Conservation (phyloP, 1,140 invertebrate genomes). For the Dinoponera quadriceps region DNA sequence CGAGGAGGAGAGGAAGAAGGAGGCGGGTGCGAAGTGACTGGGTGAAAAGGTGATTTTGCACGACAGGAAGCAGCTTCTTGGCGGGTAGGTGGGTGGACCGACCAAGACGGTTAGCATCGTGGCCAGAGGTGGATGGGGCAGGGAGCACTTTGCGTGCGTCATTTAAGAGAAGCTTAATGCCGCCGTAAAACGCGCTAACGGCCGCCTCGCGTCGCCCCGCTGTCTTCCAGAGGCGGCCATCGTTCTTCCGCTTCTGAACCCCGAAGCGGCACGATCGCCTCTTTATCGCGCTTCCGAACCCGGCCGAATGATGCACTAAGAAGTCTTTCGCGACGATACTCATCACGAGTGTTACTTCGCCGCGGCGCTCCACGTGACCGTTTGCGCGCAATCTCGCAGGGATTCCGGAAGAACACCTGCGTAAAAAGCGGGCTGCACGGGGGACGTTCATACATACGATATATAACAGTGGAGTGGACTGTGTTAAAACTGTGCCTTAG, state of each 20-base stretch:
- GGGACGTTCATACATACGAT: too few species aligned
- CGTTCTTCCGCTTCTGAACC: constrained; percentile 48
- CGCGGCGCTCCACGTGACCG: not conserved
- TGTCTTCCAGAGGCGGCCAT: constrained; percentile 44
- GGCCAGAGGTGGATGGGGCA: constrained; percentile 37
- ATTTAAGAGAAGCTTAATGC: constrained; percentile 79
- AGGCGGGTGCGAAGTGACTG: constrained; percentile 43
- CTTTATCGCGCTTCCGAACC: constrained; percentile 36
- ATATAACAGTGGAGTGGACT: too few species aligned
- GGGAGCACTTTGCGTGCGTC: constrained; percentile 74
- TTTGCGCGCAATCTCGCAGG: not conserved
- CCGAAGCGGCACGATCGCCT: constrained; percentile 37
- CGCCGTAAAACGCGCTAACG: constrained; percentile 78
- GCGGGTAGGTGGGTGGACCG: constrained; percentile 47
- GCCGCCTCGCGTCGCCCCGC: constrained; percentile 61
- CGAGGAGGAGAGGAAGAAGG: not conserved
- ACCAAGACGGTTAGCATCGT: constrained; percentile 39
- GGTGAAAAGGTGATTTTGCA: constrained; percentile 50
- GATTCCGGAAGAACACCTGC: not conserved
- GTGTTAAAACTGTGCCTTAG: too few species aligned
- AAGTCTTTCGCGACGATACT: not conserved
- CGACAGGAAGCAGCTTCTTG: constrained; percentile 48
- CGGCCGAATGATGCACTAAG: not conserved
- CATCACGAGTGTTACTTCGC: constrained; percentile 20
- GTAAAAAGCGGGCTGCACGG: not conserved